phyloP scores from a whole-genome alignment of 2,797 vertebrate species.

The Notolepis coatsorum region DNA sequence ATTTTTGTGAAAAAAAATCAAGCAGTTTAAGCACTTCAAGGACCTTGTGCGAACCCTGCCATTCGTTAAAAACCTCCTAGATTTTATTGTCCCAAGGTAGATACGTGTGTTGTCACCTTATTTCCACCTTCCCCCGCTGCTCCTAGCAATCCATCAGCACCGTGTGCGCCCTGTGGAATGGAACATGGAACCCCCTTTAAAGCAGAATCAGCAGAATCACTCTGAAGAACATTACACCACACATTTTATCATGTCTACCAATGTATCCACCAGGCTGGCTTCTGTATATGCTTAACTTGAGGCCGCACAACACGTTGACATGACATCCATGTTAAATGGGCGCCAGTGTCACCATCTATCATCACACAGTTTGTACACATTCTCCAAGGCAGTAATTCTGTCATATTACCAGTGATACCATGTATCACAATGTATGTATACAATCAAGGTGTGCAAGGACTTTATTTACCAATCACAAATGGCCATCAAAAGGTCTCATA shows the following conservation, averaged over 20 bases:
- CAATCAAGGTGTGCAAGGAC: too few relatives aligned
- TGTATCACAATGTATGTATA: too few relatives aligned
- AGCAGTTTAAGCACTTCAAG: too few relatives aligned
- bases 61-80: too few relatives aligned
- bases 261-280: neutral
- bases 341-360: too few relatives aligned
- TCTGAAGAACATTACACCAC: neutral
- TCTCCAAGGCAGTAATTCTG: too few relatives aligned
- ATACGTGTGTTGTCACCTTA: slow-evolving; percentile 76
- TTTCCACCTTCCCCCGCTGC: slow-evolving; percentile 79
- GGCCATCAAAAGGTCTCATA: too few relatives aligned
- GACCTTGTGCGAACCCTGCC: too few relatives aligned
- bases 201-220: neutral
- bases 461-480: too few relatives aligned
- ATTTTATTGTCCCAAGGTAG: neutral
- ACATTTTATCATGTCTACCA: neutral
- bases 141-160: slow-evolving; percentile 76
- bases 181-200: slow-evolving; percentile 9
- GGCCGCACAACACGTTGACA: neutral
- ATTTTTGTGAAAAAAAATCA: too few relatives aligned
- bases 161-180: slow-evolving; percentile 73
- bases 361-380: too few relatives aligned
- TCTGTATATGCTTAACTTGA: neutral
- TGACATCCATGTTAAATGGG: neutral
- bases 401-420: too few relatives aligned